Base-by-base conservation (phyloP, 1,140 invertebrate genomes). In the Bombus pascuorum region DNA sequence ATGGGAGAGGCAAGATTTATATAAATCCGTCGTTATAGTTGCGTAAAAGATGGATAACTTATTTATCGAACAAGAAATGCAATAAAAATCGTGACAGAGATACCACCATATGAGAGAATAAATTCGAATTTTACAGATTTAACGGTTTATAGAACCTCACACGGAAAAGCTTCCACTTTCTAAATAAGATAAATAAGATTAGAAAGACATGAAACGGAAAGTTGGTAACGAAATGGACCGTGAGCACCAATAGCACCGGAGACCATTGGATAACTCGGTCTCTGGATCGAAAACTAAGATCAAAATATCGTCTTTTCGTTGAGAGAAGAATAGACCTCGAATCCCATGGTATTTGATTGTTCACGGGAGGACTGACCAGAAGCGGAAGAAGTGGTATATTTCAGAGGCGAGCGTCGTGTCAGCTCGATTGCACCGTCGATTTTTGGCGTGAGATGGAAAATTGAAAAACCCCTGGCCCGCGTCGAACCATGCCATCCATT, bases 391-490 rank as follows among this genome's bases (percentile, higher is more conserved):
- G 44, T 22, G 25, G 9, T 25, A 18, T 22, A 13, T 32, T 3
- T 15, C n/a, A 15, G 5, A 62, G 22, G 2, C 2, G 18, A 9
- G 44, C 32, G 39, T 37, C 32, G 32, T 25, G 13, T 39, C 13
- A 42, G 28, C 13, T 76, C 32, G 59, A 66, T 68, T 57, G 66
- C 57, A n/a, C 62, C 37, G 37, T 34, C n/a, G 47, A 42, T 59
- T 59, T 78, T 68, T 44, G 37, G 37, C 18, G 32, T 18, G 28
- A 28, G 32, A 42, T 6, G 65, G 68, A 80, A 80, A 72, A 84
- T 62, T 62, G 66, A 62, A 84, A 79, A 84, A 72, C 71, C 62
- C 18, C 15, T 5, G 4, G 1, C 12, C 32, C 6, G 28, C 53
- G 22, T 10, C 37, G 22, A 73, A 25, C 25, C 34, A 57, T n/a